Conservation (phyloP, 1,140 invertebrate genomes). For the Acromyrmex charruanus region DNA sequence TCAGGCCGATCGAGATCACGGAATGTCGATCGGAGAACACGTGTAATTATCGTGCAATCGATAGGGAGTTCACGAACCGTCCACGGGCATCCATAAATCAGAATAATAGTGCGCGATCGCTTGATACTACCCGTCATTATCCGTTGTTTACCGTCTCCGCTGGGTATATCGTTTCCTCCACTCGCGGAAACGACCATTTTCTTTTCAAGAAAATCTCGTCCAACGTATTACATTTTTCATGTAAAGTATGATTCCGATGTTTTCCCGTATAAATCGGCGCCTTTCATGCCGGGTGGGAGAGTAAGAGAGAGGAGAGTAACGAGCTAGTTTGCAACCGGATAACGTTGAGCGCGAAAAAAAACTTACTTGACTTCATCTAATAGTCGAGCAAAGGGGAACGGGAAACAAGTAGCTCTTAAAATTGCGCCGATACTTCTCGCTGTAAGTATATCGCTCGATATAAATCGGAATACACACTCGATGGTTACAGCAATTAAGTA, state of each 20-base stretch:
- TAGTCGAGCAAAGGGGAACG: not conserved
- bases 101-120: slow-evolving; percentile 56
- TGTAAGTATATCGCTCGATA: not conserved
- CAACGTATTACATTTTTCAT: slow-evolving; percentile 22
- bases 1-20: slow-evolving; percentile 36
- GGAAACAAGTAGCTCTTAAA: not conserved
- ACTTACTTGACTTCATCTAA: not conserved
- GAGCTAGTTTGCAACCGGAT: not conserved
- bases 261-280: not conserved
- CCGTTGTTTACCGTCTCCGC: slow-evolving; percentile 55
- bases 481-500: slow-evolving; percentile 26
- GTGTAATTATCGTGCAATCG: slow-evolving; percentile 55
- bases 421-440: not conserved
- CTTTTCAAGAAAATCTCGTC: slow-evolving; percentile 14
- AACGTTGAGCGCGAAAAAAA: not conserved
- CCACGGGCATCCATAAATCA: slow-evolving; percentile 45
- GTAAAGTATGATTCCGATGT: not conserved
- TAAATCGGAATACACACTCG: not conserved
- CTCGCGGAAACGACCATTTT: slow-evolving; percentile 30
- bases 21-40: slow-evolving; percentile 9
- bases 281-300: not conserved
- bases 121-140: slow-evolving; percentile 54
- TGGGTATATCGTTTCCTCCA: slow-evolving; percentile 12
- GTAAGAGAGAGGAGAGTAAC: not conserved
- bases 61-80: slow-evolving; percentile 47